Percentiles rank a stretch among this genome's conserved stretches.
Evolutionary conservation across 2,888 invertebrate species (phyloP).

Genomic region (Ramazzottius varieornatus): DNA sequence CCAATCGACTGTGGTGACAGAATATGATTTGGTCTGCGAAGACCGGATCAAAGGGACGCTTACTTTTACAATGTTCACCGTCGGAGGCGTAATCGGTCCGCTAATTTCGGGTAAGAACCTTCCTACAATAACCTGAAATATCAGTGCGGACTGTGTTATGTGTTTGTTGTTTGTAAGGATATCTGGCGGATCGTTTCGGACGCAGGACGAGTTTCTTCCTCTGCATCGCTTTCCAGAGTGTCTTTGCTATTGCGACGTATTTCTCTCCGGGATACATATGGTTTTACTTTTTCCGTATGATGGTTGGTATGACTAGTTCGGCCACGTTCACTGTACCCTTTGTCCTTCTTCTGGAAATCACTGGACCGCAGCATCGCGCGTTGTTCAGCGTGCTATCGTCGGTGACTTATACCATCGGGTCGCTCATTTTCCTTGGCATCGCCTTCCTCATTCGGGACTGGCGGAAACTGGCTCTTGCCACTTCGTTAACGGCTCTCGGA

Average conservation of each 20-base stretch:
- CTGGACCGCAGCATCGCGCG: not conserved
- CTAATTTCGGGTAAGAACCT: not conserved
- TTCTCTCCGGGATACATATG: not conserved
- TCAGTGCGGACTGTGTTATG: too few species aligned
- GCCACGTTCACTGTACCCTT: not conserved
- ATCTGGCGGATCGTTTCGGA: not conserved
- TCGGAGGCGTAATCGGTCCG: not conserved
- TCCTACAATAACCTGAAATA: too few species aligned
- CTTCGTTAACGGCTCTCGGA: not conserved
- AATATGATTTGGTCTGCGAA: not conserved
- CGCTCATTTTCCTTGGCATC: not conserved
- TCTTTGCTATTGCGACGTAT: not conserved
- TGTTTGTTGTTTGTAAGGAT: too few species aligned
- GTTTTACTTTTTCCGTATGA: not conserved
- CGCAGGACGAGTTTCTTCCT: not conserved
- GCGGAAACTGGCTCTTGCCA: not conserved
- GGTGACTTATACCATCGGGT: not conserved
- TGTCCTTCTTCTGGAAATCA: not conserved
- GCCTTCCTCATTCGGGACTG: not conserved
- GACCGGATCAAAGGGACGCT: too few species aligned
- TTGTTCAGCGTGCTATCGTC: not conserved
- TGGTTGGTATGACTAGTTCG: not conserved
- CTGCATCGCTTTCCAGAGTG: not conserved
- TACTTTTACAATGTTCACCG: not conserved
- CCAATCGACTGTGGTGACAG: not conserved